Base-by-base conservation (phyloP, 2,797 vertebrate genomes). In the Lutjanus argentimaculatus region DNA sequence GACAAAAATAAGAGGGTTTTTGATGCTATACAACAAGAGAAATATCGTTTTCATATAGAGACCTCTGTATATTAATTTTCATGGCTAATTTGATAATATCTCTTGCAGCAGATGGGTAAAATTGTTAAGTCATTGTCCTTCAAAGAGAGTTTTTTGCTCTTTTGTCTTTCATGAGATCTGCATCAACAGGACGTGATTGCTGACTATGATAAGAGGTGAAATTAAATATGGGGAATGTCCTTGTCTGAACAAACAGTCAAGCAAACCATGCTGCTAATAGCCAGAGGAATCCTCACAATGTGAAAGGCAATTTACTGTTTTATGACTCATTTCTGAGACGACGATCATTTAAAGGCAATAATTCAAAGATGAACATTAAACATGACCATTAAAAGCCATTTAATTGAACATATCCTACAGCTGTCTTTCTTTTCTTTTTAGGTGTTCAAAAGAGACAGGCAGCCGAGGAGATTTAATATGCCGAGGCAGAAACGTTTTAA, bases 221-320 rank as follows among this genome's bases (percentile, higher is more conserved):
- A 89, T 83, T 82, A 79, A 87, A 91, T 74, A 82, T 67, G 67
- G 65, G 63, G 46, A 75, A 71, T 67, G 88, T 85, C 87, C 82
- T 83, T 79, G 80, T 85, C 76, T 72, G 79, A 11, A 22, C 71
- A 84, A 80, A 77, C 72, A 82, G 65, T 69, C 46, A 36, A 62
- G 52, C 67, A 85, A 78, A 52, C 49, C 1, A 2, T 36, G 48
- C 17, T 7, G 36, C 49, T 63, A 70, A 77, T 48, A 77, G 73
- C 79, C 72, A 49, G 73, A 72, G 63, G 85, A 58, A 74, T 79
- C 42, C 55, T 67, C 58, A 61, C 45, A 52, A 76, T 68, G 79
- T 72, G 57, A 79, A 74, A 83, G 21, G 59, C 76, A 81, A 56
- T 86, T 78, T 69, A 63, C 70, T 68, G 58, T 73, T 85, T 87